Evolutionary conservation across 2,888 invertebrate genomes (phyloP), one percentile per base, ranked within the genome.

Genomic region (Drosophila macrospina): DNA sequence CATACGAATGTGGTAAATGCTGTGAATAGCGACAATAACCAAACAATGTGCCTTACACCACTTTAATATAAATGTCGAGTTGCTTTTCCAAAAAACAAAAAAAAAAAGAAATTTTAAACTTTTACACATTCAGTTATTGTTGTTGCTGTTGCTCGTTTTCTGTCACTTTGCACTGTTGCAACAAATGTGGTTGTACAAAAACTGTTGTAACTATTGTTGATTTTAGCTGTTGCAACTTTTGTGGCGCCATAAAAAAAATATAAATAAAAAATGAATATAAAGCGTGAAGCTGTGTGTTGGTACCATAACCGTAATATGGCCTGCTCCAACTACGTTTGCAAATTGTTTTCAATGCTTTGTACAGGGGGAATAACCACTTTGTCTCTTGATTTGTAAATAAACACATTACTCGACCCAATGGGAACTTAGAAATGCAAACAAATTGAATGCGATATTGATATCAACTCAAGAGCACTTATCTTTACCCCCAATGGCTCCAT

Each of bases 191-290:
- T 13, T 34, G 44, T 26, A 13, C 15, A 57, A 51, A 50, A 61
- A 64, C 2, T 44, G 47, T 39, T 52, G 55, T 55, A 55, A 48
- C 61, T 61, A 61, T 32, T 72, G 64, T 71, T 75, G 64, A 61
- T 72, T 72, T 67, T 62, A 37, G 41, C 55, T 48, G 45, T 62
- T 64, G 51, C 54, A 75, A 71, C 71, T 75, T 75, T 62, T 56
- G 30, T 32, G 13, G 30, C 24, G 34, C 26, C 39, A 34, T 32
- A 59, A 36, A 63, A 20, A 20, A 65, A 61, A 67, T 57, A 71
- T 54, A 66, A 51, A 56, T 55, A 75, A 32, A 55, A 55, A 57
- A 74, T 57, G 54, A 59, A 26, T 28, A 45, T 60, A 63, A 51
- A n/a, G 16, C 16, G 32, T 34, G 20, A n/a, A 32, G 41, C 32